Evolutionary conservation across 2,888 invertebrate species (phyloP), one percentile per base, ranked within the genome.

Genomic region (Drosophila colorata): DNA sequence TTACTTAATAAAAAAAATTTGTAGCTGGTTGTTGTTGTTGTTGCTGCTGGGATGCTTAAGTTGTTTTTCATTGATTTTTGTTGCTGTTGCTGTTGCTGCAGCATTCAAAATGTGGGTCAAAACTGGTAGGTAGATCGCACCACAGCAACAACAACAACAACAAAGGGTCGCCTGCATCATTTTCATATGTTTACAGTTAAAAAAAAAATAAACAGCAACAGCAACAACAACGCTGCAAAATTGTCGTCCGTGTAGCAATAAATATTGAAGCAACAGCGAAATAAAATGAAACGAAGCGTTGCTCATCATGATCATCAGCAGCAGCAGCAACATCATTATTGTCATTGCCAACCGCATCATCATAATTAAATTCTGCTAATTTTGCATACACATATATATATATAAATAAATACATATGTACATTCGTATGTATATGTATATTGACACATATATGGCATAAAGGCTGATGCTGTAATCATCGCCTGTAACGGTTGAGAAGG

Each of bases 401-500:
- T 14, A 58, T 14, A 48, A 18, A 31, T n/a, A n/a, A 18, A 35
- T 9, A 13, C 16, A 55, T 33, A 69, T 14, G 55, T 31, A 37
- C 35, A 53, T 18, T 18, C 28, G 43, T 43, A 25, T 47, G 25
- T 41, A n/a, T 56, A 25, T 41, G 9, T 18, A 53, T 58, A 66
- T 80, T 65, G 80, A 65, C 69, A 64, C 74, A 63, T 74, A 64
- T 70, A 61, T 73, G 73, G 55, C 68, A 68, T 48, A 56, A 63
- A 77, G 58, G 33, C 66, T 61, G 81, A 73, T 81, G 87, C 81
- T 84, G 87, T 83, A 82, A 86, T 73, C 76, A 73, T 44, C 55
- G 53, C 64, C 80, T 83, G 80, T 83, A 84, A 84, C 83, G 83
- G 83, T 88, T 74, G 72, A 69, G 80, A 84, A 84, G 83, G 83